phyloP scores from a whole-genome alignment of 2,797 vertebrate species.

The Oreortyx pictus region DNA sequence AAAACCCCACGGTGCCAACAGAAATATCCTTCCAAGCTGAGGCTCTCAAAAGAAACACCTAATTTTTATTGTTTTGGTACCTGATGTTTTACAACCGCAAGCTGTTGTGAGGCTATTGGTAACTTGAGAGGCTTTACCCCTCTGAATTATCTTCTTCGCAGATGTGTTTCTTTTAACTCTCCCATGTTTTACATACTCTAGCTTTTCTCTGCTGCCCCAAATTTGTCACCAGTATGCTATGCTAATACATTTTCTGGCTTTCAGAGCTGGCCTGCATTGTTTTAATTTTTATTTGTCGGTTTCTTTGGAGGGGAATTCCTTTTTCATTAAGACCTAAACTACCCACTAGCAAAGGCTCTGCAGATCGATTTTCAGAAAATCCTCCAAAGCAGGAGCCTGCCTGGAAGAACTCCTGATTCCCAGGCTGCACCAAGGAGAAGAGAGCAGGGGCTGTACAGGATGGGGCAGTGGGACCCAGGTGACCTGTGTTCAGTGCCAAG shows the following conservation, averaged over 20 bases:
- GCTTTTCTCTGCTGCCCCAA: neutral
- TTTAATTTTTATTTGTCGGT: neutral
- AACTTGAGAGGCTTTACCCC: neutral
- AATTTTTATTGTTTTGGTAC: neutral
- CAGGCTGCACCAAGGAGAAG: neutral
- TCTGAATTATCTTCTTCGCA: neutral
- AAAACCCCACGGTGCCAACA: neutral
- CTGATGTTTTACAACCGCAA: neutral
- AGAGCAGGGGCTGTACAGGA: neutral
- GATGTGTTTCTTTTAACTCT: neutral
- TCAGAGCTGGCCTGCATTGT: neutral
- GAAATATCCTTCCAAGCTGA: neutral
- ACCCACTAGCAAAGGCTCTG: neutral
- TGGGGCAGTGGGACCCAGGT: neutral
- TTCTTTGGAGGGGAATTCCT: neutral
- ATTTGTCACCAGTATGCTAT: neutral
- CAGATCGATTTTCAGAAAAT: neutral
- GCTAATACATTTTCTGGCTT: neutral
- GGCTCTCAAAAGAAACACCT: neutral
- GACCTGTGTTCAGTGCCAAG: neutral
- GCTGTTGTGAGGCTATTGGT: neutral
- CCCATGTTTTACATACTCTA: accelerated
- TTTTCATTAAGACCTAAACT: neutral
- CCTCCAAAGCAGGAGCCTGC: neutral
- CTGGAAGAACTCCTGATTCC: neutral